phyloP scores from a whole-genome alignment of 2,113 vertebrate genomes.

The Lepisosteus oculatus region DNA sequence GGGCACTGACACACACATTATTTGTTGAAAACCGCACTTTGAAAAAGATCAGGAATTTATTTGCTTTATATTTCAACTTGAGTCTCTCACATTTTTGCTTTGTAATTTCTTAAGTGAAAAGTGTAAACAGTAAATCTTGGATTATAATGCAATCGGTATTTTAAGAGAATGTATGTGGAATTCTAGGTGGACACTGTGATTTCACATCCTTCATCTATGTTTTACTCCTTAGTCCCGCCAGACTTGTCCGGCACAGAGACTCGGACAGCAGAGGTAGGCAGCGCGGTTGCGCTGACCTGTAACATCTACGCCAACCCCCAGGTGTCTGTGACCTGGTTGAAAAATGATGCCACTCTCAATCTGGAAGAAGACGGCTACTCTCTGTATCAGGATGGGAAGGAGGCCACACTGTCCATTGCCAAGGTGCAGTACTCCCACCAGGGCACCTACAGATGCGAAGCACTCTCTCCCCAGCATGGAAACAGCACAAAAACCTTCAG shows the following conservation, averaged over 20 bases:
- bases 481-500: constrained; percentile 33
- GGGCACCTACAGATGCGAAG: constrained; percentile 50
- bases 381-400: constrained; percentile 42
- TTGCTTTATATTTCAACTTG: no score
- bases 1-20: no score
- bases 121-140: no score
- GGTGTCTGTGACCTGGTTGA: constrained; percentile 51
- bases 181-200: no score
- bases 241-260: constrained; percentile 40
- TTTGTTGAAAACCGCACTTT: no score
- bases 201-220: not conserved
- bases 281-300: constrained; percentile 43
- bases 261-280: constrained; percentile 39
- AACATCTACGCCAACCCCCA: constrained; percentile 53
- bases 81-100: no score
- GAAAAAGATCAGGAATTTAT: no score
- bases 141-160: no score
- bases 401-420: constrained; percentile 28
- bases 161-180: no score
- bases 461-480: constrained; percentile 26
- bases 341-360: constrained; percentile 45
- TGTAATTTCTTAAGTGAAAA: no score
- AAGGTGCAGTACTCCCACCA: constrained; percentile 36
- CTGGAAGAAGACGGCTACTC: constrained; percentile 33
- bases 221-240: constrained; percentile 46